Evolutionary conservation across 2,797 vertebrate genomes (phyloP), one percentile per base, ranked within the genome.

Genomic region (Chrosomus eos): DNA sequence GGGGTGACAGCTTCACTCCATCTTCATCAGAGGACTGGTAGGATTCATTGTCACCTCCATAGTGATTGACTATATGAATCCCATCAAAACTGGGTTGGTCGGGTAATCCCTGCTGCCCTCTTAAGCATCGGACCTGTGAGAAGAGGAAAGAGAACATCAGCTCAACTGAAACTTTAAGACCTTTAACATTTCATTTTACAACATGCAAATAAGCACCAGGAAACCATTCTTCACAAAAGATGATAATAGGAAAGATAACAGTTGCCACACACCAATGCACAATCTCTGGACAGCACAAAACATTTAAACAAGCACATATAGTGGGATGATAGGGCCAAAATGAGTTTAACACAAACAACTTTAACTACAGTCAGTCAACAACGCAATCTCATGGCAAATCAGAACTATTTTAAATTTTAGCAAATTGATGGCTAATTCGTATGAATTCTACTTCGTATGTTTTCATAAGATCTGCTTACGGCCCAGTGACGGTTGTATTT

Each of bases 41-140:
- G 78, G 96, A 97, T 88, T 96, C 96, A 0, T 96, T 94, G 67
- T 96, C 95, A 85, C 93, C 95, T 79, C 92, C 93, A 82, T 98
- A 97, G 94, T 99, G 98, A 93, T 94, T 98, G 92, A 99, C 95
- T 53, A 99, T 97, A 93, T 99, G 98, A 94, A 99, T 97, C 89
- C 97, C 96, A 87, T 99, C 98, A 97, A 98, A 99, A 92, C 93
- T 92, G 93, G 94, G 91, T 89, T 94, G 96, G 93, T 88, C 89
- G 93, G 93, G 90, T 93, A 96, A 92, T 85, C 86, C 90, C 93
- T 92, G 97, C 95, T 95, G 96, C 84, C 96, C 96, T 95, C 97
- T 97, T 90, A 99, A 93, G 91, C 96, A 98, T 91, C 94, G 95
- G 89, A 99, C 95, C 98, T 99, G 96, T 91, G 84, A 89, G 89